Conservation (phyloP, 2,113 vertebrate species). For the Rana temporaria region DNA sequence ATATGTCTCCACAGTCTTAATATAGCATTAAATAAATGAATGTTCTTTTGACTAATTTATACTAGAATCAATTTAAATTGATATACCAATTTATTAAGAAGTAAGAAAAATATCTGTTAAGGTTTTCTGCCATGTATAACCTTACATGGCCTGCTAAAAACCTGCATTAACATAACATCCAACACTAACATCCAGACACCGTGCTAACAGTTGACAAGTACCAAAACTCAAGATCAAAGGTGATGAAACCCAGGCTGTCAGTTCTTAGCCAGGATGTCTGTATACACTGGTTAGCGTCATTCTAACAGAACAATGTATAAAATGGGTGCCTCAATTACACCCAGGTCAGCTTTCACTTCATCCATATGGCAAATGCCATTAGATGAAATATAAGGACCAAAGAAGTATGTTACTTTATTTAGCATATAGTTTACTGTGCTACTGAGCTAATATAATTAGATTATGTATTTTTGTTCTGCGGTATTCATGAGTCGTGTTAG, state of each 20-base stretch:
- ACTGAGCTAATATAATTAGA: no score
- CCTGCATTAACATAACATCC: conserved; percentile 8
- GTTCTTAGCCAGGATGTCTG: conserved; percentile 44
- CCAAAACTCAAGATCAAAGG: conserved; percentile 43
- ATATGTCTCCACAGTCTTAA: background rate
- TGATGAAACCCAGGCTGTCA: conserved; percentile 48
- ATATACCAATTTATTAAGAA: background rate
- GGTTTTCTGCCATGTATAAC: background rate
- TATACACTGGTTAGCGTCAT: conserved; percentile 33
- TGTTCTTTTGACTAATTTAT: background rate
- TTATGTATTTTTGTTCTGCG: no score
- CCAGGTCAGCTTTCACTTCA: background rate
- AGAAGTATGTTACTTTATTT: background rate
- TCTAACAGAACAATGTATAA: background rate
- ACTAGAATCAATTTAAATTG: background rate
- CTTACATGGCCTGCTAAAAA: conserved; percentile 24
- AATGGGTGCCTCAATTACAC: background rate
- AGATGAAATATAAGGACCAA: background rate
- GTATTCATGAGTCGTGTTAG: no score
- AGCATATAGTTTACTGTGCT: no score
- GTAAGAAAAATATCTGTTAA: background rate
- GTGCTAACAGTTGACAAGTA: conserved; percentile 28
- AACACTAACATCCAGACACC: conserved; percentile 7
- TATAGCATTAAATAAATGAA: background rate
- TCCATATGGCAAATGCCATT: background rate